These are phyloP conservation scores for Struthio camelus DNA, from an alignment of 2,113 vertebrate genomes.

Conservation along the genomic window DNA sequence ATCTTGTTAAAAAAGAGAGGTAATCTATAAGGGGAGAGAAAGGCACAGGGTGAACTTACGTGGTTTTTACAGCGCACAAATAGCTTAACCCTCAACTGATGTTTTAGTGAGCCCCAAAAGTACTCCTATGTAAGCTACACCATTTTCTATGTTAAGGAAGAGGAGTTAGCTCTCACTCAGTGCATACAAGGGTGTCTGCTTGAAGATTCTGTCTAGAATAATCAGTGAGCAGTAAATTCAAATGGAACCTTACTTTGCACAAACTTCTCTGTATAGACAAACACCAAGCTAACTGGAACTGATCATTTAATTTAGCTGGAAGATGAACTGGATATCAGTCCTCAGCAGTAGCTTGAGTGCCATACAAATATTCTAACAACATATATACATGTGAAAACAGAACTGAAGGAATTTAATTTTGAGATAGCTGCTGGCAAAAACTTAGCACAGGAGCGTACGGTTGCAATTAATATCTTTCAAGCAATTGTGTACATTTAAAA, in stretches of 20 bases:
- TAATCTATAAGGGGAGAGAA: not conserved
- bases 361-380: not conserved
- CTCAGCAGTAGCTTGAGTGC: rapidly evolving
- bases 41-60: not conserved
- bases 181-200: not conserved
- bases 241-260: not conserved
- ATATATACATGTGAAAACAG: not conserved
- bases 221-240: not conserved
- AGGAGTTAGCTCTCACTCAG: not conserved
- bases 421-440: not conserved
- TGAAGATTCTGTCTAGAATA: not conserved
- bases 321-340: not conserved
- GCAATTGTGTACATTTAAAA: not conserved
- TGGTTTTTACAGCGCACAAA: not conserved
- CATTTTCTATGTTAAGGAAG: not conserved
- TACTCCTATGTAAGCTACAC: not conserved
- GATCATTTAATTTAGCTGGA: not conserved
- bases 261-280: not conserved
- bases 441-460: not conserved
- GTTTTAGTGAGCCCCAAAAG: not conserved
- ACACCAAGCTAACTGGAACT: not conserved
- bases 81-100: not conserved
- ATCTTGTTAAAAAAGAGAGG: not conserved
- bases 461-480: slow-evolving; percentile 9
- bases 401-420: slow-evolving; percentile 8